A percentile compares a stretch with the other conserved stretches of the same genome.
Conservation (phyloP, 2,888 invertebrate genomes). For the Limnephilus lunatus region DNA sequence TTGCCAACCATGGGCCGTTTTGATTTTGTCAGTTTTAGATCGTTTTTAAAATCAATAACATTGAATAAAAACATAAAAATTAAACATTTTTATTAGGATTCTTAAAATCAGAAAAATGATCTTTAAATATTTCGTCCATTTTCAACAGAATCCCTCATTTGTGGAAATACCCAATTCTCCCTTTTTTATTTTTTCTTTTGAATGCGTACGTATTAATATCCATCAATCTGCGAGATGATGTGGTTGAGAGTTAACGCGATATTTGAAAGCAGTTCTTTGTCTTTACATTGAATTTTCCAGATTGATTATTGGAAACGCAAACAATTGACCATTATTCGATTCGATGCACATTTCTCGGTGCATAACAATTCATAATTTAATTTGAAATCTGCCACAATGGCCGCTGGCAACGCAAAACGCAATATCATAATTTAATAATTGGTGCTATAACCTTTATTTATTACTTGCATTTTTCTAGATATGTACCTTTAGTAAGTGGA, state of each 20-base stretch:
- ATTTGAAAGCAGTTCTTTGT: not conserved
- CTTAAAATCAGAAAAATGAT: too few species aligned
- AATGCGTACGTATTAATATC: not conserved
- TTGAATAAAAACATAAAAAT: too few species aligned
- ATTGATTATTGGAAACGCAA: slow-evolving; percentile 33
- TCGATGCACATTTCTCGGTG: slow-evolving; percentile 43
- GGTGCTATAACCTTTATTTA: not conserved
- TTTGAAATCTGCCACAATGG: slow-evolving; percentile 18
- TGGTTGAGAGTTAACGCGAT: not conserved
- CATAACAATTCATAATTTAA: slow-evolving; percentile 37
- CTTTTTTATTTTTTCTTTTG: too few species aligned
- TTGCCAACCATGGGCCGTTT: too few species aligned
- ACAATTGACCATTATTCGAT: slow-evolving; percentile 45
- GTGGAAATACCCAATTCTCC: too few species aligned
- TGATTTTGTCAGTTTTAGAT: too few species aligned
- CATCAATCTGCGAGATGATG: not conserved
- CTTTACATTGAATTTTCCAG: not conserved
- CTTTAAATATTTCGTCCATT: too few species aligned
- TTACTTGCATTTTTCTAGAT: not conserved
- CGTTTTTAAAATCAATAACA: too few species aligned
- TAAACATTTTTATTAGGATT: too few species aligned
- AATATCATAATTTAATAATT: not conserved
- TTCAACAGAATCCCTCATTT: too few species aligned
- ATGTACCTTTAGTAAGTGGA: too few species aligned
- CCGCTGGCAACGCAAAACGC: not conserved